phyloP scores from a whole-genome alignment of 2,888 invertebrate genomes.

The Ptilodon capucinus region DNA sequence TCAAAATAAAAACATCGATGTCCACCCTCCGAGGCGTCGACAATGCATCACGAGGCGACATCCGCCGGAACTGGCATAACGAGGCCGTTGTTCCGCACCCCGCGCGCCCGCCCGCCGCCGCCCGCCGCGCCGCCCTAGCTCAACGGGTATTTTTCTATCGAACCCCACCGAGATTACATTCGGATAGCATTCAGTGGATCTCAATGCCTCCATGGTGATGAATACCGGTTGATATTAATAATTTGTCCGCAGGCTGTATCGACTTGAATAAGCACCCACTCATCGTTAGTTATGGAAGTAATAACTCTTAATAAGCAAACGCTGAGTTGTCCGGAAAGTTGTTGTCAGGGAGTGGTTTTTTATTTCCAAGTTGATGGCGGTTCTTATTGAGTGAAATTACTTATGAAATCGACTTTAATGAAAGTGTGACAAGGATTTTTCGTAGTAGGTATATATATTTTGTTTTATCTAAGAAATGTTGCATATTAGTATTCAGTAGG shows the following conservation, averaged over 20 bases:
- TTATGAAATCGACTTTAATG: neutral
- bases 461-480: too few relatives aligned
- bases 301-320: constrained; percentile 46
- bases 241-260: constrained; percentile 63
- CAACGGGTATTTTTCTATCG: constrained; percentile 24
- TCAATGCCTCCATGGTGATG: constrained; percentile 70
- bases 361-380: neutral
- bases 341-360: neutral
- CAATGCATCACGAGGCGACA: constrained; percentile 77
- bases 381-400: neutral
- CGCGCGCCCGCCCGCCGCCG: constrained; percentile 28
- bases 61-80: constrained; percentile 79
- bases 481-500: too few relatives aligned
- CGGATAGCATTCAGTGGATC: constrained; percentile 66
- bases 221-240: constrained; percentile 70
- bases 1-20: constrained; percentile 68
- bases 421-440: neutral
- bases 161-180: constrained; percentile 66
- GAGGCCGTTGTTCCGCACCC: constrained; percentile 74
- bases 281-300: constrained; percentile 41
- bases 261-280: constrained; percentile 40
- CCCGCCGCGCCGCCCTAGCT: constrained; percentile 13
- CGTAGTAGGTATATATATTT: too few relatives aligned
- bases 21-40: constrained; percentile 70
- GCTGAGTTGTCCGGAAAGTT: constrained; percentile 15